Base-by-base conservation (phyloP, 2,113 vertebrate genomes). In the Pluvialis apricaria region DNA sequence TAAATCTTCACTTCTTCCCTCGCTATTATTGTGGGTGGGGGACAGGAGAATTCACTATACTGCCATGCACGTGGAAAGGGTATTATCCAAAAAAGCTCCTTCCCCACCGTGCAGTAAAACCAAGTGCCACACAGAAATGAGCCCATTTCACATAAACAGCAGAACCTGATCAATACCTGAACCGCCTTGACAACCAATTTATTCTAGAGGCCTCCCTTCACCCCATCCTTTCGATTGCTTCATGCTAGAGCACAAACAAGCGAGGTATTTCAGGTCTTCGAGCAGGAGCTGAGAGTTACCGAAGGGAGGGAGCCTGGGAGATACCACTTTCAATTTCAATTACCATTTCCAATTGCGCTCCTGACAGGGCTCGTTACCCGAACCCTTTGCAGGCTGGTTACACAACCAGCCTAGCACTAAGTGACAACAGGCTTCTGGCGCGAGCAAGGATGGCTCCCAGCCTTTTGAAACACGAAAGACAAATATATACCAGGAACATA, bases 81-180 rank as follows among this genome's bases (percentile, higher is more conserved):
- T 86, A 86, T 82, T 91, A 96, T 68, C 70, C 70, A 91, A 96
- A 97, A 97, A 4, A 57, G 38, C 49, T 90, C 92, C 88, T 95
- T 66, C n/a, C 75, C 87, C 12, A n/a, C 75, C 24, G 32, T 47
- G 94, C 91, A 93, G 73, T 90, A 95, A 95, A 86, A 82, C 75
- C 7, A 11, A 94, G 54, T 34, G 72, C 64, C 84, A 57, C 29
- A 71, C 64, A 94, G 86, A 96, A 97, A 96, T 66, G 80, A 98
- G 62, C 84, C 84, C 84, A 91, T 96, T 97, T 75, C 93, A 88
- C 77, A 87, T 20, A 92, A 95, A 95, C 77, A 96, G 94, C 68
- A 92, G 90, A 96, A 96, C 91, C 90, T 68, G 85, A 97, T 97
- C 96, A 95, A 97, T 97, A 96, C 91, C 94, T 97, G 95, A 97